Percentiles rank a stretch among this genome's conserved stretches.
phyloP scores from a whole-genome alignment of 2,888 invertebrate genomes.

The Julus scanicus region DNA sequence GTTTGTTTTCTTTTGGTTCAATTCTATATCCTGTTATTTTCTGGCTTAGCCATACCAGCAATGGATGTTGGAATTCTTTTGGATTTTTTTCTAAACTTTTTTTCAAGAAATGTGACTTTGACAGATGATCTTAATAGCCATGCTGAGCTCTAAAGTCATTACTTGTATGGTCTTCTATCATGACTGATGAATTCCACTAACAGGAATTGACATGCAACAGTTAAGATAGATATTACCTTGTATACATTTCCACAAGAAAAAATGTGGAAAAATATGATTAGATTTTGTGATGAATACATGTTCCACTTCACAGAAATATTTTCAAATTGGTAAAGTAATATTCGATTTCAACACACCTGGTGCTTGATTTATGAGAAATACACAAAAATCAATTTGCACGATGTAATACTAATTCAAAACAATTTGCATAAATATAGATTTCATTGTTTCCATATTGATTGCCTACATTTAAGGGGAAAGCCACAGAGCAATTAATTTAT shows the following conservation, averaged over 20 bases:
- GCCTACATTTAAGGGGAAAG: too few relatives aligned
- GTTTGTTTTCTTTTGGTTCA: not conserved
- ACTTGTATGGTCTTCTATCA: not conserved
- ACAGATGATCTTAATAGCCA: slow-evolving; percentile 43
- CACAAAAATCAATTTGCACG: too few relatives aligned
- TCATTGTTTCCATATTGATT: too few relatives aligned
- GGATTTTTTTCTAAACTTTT: not conserved
- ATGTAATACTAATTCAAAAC: too few relatives aligned
- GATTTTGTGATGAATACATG: not conserved
- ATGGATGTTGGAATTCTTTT: not conserved
- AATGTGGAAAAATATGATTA: not conserved
- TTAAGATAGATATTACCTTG: not conserved
- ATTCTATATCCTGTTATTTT: slow-evolving; percentile 15
- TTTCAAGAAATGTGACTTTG: slow-evolving; percentile 31
- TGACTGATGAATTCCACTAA: not conserved
- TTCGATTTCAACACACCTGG: not conserved
- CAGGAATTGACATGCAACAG: slow-evolving; percentile 33
- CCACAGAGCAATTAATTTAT: too few relatives aligned
- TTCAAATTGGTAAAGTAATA: not conserved
- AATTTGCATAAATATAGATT: too few relatives aligned
- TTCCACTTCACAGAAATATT: not conserved
- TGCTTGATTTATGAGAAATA: not conserved
- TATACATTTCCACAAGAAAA: not conserved
- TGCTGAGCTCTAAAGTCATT: slow-evolving; percentile 30
- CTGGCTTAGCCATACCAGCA: not conserved